Conservation (phyloP, 2,113 vertebrate species). For the Chitala chitala region DNA sequence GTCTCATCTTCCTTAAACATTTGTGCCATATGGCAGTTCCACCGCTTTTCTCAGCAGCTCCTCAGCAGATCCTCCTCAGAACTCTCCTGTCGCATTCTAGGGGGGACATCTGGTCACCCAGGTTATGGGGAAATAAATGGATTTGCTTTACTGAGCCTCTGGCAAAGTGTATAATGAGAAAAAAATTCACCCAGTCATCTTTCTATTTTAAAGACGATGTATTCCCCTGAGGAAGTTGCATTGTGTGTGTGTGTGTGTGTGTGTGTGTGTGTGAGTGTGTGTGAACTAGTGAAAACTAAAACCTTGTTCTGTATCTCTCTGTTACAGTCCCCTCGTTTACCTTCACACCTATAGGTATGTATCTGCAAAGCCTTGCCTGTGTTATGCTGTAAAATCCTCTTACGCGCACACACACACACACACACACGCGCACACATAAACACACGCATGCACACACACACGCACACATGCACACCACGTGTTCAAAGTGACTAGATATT, state of each 20-base stretch:
- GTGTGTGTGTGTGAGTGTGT: neutral
- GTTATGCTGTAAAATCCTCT: neutral
- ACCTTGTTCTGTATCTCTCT: neutral
- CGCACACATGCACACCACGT: neutral
- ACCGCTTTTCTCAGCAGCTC: no score
- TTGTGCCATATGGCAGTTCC: no score
- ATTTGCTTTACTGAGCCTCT: neutral
- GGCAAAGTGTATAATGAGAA: neutral
- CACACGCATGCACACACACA: neutral
- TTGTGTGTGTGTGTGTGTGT: conserved; percentile 30
- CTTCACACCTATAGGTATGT: conserved; percentile 92
- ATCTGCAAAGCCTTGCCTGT: conserved; percentile 37
- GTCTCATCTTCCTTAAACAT: no score
- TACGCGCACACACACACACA: neutral
- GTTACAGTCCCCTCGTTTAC: conserved; percentile 93
- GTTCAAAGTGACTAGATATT: neutral
- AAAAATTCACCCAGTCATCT: no score
- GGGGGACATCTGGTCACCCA: neutral
- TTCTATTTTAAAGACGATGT: no score
- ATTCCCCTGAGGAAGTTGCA: neutral
- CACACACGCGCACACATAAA: neutral
- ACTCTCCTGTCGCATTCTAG: conserved; percentile 30
- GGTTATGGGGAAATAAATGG: neutral
- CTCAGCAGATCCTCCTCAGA: no score
- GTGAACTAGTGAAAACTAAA: neutral